Base-by-base conservation (phyloP, 2,797 vertebrate species). In the Anolis apletophallus region DNA sequence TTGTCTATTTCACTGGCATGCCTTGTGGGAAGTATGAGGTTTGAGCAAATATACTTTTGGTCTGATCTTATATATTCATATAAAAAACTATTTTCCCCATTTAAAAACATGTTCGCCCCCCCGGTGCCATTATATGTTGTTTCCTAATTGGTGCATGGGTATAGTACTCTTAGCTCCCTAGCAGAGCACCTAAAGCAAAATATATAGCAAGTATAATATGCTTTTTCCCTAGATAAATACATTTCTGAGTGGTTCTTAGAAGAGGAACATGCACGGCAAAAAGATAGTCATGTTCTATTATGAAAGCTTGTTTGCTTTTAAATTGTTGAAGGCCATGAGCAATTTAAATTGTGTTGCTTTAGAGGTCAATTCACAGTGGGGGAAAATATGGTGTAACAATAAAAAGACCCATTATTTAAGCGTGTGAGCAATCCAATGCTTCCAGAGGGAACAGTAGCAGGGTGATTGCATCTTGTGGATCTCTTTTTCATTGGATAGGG, bases 381-480 rank as follows among this genome's bases (percentile, higher is more conserved):
- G 55, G 80, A 83, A n/a, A 87, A 50, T 0, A 23, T 81, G 88
- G 10, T 81, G 26, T n/a, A 57, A 34, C 46, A 50, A 81, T 9
- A 85, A 80, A 89, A 72, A 46, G 46, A 0, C 11, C 79, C 81
- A 90, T 79, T 1, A 1, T 46, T 86, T 80, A 73, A 84, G 12
- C 57, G 87, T 85, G 7, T 77, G 57, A 79, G 19, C 16, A 57
- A 23, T 23, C 11, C 8, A 3, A 23, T 59, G 9, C 73, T 75
- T 29, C 29, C 29, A n/a, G 29, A 32, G 36, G 9, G 17, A 21
- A 19, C 21, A 21, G 34, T 21, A 36, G 34, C 55, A 76, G 29
- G 74, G 74, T 29, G 16, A 55, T 16, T 32, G 9, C 26, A 9
- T 46, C 46, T 46, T 46, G 46, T 9, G 1, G 75, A 21, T 13